Percentiles rank a stretch among this genome's conserved stretches.
phyloP scores from a whole-genome alignment of 2,113 vertebrate species.

The Plecotus auritus region DNA sequence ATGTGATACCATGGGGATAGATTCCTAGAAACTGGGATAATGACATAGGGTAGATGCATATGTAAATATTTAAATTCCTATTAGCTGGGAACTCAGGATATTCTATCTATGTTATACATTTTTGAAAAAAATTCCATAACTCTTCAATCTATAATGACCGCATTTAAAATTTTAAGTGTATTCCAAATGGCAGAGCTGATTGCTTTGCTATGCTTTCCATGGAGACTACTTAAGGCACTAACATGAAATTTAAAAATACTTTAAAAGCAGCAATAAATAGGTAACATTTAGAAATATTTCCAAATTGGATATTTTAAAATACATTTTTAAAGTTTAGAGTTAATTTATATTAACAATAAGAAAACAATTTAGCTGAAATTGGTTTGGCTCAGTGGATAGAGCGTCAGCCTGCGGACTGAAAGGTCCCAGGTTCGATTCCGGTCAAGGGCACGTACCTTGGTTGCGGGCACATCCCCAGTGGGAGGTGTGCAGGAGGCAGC shows the following conservation, averaged over 20 bases:
- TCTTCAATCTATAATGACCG: neutral
- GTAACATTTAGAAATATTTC: neutral
- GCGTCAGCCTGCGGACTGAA: too few relatives aligned
- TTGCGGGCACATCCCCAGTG: too few relatives aligned
- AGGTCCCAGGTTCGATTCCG: too few relatives aligned
- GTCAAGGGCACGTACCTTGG: too few relatives aligned
- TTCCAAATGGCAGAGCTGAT: neutral
- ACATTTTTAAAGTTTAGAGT: neutral
- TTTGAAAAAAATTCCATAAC: neutral
- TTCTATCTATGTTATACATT: neutral
- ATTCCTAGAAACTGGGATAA: neutral
- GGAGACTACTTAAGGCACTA: neutral
- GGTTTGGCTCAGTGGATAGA: too few relatives aligned
- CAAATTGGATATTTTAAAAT: neutral
- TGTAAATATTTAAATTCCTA: neutral
- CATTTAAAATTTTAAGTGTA: neutral
- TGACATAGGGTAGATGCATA: neutral
- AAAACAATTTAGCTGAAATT: neutral
- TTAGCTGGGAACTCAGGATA: neutral
- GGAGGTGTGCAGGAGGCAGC: too few relatives aligned
- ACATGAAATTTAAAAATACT: neutral
- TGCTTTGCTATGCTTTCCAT: neutral
- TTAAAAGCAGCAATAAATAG: neutral
- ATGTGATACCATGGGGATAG: fast-evolving
- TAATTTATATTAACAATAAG: neutral